Percentiles rank a stretch among this genome's conserved stretches.
phyloP scores from a whole-genome alignment of 2,888 invertebrate species.

The Tanytarsus gracilentus region DNA sequence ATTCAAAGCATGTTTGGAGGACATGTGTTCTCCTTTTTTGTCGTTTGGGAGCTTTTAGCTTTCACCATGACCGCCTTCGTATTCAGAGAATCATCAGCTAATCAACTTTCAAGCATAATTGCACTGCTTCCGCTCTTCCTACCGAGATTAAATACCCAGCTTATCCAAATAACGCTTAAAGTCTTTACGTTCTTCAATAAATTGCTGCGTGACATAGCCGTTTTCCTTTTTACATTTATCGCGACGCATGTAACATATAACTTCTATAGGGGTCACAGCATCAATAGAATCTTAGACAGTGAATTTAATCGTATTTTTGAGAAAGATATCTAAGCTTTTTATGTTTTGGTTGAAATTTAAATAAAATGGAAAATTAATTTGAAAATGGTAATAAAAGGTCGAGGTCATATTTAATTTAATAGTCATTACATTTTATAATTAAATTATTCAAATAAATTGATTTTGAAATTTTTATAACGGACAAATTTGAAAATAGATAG shows the following conservation, averaged over 20 bases:
- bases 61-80: conserved; percentile 21
- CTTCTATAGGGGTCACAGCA: conserved; percentile 1
- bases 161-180: conserved; percentile 5
- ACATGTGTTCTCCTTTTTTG: neutral
- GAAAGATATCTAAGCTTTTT: no score
- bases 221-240: conserved; percentile 23
- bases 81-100: neutral
- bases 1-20: conserved; percentile 7
- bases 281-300: conserved; percentile 15
- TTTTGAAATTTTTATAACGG: no score
- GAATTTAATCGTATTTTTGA: conserved; percentile 10
- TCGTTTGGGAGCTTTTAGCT: conserved; percentile 17
- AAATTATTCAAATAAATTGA: no score
- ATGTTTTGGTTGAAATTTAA: no score
- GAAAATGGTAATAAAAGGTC: neutral
- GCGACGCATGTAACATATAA: conserved; percentile 13
- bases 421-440: no score
- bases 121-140: neutral
- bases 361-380: neutral
- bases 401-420: no score
- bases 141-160: neutral
- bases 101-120: neutral
- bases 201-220: conserved; percentile 17
- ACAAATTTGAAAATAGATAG: no score
- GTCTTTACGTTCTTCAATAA: conserved; percentile 4